Evolutionary conservation across 2,113 vertebrate species (phyloP).

Genomic region (Bubo scandiacus): DNA sequence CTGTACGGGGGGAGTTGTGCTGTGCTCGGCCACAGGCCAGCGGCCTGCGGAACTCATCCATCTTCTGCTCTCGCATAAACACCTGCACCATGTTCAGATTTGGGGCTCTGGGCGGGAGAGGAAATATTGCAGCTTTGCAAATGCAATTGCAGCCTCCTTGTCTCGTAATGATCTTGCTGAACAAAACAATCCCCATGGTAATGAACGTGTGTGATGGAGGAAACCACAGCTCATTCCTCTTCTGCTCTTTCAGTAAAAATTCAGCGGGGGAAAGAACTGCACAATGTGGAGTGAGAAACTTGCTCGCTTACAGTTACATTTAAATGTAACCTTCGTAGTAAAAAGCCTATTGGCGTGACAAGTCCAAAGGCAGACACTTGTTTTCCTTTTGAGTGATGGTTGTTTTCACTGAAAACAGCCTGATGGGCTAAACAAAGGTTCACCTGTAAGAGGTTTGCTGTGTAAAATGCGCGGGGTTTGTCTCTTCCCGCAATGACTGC

Average conservation of each 20-base stretch:
- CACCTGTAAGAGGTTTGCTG: background rate
- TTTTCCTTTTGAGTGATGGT: background rate
- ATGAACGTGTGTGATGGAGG: background rate
- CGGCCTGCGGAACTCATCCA: rapidly evolving
- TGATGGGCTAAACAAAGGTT: background rate
- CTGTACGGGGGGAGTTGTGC: rapidly evolving
- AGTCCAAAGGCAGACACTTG: background rate
- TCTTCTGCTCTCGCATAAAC: background rate
- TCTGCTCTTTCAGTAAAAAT: background rate
- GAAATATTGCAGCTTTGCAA: background rate
- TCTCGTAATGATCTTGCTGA: background rate
- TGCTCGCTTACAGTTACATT: background rate
- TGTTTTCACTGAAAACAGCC: background rate
- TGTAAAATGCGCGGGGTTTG: background rate
- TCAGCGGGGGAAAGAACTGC: background rate
- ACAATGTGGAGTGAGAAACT: background rate
- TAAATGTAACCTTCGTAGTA: background rate
- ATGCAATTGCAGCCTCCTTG: background rate
- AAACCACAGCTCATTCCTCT: background rate
- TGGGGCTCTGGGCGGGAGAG: background rate
- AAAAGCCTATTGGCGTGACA: background rate
- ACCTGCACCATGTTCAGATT: rapidly evolving
- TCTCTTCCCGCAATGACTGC: background rate
- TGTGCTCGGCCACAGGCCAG: rapidly evolving
- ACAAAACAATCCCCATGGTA: background rate